Percentiles rank a stretch among this genome's conserved stretches.
These are phyloP conservation scores for Magallana nippona DNA, from an alignment of 2,888 invertebrate genomes.

Conservation along the genomic window DNA sequence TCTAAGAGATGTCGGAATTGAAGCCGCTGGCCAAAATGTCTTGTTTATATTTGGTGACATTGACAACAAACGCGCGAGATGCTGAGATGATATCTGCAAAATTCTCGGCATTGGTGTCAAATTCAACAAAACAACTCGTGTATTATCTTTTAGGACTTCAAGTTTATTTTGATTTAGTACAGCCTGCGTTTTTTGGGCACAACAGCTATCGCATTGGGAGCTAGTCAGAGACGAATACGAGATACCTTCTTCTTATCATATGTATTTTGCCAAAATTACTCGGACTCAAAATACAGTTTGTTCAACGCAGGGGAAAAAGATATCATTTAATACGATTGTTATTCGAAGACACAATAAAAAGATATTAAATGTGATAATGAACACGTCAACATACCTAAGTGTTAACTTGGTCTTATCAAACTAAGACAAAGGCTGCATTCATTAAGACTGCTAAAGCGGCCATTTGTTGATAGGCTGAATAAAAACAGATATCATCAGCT, in stretches of 20 bases:
- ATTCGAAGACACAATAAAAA: constrained; percentile 12
- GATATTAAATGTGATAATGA: constrained; percentile 35
- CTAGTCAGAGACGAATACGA: constrained; percentile 8
- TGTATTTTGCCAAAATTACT: constrained; percentile 30
- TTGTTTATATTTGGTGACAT: constrained; percentile 15
- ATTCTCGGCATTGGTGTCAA: constrained; percentile 29
- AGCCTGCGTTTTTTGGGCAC: neutral
- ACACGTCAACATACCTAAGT: constrained; percentile 38
- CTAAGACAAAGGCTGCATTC: constrained; percentile 34
- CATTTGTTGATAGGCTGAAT: constrained; percentile 41
- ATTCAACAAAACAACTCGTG: neutral
- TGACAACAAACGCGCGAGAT: constrained; percentile 16
- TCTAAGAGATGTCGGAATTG: neutral
- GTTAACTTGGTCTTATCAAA: constrained; percentile 28
- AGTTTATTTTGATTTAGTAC: constrained; percentile 24
- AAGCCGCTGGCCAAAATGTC: neutral
- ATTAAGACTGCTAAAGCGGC: constrained; percentile 14
- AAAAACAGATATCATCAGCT: constrained; percentile 41
- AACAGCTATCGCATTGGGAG: neutral
- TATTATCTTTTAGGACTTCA: constrained; percentile 32
- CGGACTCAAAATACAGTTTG: constrained; percentile 16
- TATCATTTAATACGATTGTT: constrained; percentile 32
- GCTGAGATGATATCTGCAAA: constrained; percentile 17
- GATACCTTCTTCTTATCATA: constrained; percentile 14
- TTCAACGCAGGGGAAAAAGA: constrained; percentile 22